A percentile compares a stretch with the other conserved stretches of the same genome.
phyloP scores from a whole-genome alignment of 2,888 invertebrate species.

The Agonopterix alstromeriana region DNA sequence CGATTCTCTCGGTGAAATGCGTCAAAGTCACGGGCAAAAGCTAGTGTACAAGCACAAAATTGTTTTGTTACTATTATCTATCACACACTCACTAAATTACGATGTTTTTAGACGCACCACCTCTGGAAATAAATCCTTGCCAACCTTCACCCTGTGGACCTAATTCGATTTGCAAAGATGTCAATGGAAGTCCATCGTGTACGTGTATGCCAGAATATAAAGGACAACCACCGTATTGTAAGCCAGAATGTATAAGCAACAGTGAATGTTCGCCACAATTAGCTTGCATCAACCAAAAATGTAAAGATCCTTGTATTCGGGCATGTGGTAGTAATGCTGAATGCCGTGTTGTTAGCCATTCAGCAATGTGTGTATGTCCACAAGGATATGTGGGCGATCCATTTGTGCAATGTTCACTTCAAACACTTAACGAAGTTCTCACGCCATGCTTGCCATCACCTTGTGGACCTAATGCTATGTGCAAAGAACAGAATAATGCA shows the following conservation, averaged over 20 bases:
- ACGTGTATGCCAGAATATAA: conserved; percentile 82
- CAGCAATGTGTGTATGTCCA: conserved; percentile 86
- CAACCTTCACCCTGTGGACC: conserved; percentile 88
- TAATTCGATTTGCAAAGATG: conserved; percentile 82
- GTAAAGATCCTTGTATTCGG: conserved; percentile 83
- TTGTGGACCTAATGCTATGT: conserved; percentile 83
- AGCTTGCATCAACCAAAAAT: conserved; percentile 85
- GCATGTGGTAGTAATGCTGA: conserved; percentile 84
- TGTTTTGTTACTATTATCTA: too few relatives aligned
- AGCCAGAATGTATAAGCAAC: conserved; percentile 87
- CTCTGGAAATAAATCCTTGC: conserved; percentile 78
- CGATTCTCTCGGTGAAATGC: too few relatives aligned
- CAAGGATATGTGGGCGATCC: conserved; percentile 80
- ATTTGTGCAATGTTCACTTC: conserved; percentile 74
- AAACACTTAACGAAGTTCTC: conserved; percentile 64
- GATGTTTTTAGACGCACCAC: conserved; percentile 39
- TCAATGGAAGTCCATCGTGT: conserved; percentile 83
- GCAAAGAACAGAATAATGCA: conserved; percentile 80
- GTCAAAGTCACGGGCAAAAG: too few relatives aligned
- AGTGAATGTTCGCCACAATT: conserved; percentile 83
- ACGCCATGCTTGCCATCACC: conserved; percentile 83
- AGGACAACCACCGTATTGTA: conserved; percentile 86
- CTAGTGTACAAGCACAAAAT: too few relatives aligned
- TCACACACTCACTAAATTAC: background rate
- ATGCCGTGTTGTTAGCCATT: conserved; percentile 85